Base-by-base conservation (phyloP, 2,888 invertebrate species). In the Balanococcus diminutus region DNA sequence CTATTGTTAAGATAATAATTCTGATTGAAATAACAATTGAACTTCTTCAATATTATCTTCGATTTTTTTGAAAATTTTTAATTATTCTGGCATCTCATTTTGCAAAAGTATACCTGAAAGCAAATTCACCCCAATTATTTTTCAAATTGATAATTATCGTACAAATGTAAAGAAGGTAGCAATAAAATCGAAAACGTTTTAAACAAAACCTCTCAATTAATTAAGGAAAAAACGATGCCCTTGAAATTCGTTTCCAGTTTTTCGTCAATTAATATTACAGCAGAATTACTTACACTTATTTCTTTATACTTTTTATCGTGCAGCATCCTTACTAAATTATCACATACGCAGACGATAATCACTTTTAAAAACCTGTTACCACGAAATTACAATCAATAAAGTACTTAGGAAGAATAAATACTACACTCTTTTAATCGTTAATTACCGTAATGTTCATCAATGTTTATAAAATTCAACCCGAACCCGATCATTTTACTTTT, bases 191-290 rank as follows among this genome's bases (percentile, higher is more conserved):
- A 72, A 72, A 31, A 72, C 72, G 28, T 28, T 31, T 72, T 31
- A 28, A 72, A 72, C 31, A 31, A 72, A 72, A 72, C 2, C n/a
- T n/a, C n/a, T 72, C 72, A 72, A 31, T 72, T 72, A 72, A 72
- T 72, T 72, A 72, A 19, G 72, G 72, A 72, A 72, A 2, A 72
- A 31, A 72, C 14, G 1, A 28, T 72, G 72, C 16, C 72, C 72
- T 72, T 72, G 72, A 72, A 28, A 72, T 72, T 72, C 19, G 72
- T 72, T 31, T 72, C 72, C 72, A 72, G 31, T 72, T 72, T 72
- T 31, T 31, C 8, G 28, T 72, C 31, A 72, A 72, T 72, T 72
- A 72, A 31, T 72, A 72, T 31, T 6, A 6, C 72, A 16, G 31
- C 31, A 72, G 31, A 28, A 31, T 72, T 31, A 31, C 31, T 8